A percentile compares a stretch with the other conserved stretches of the same genome.
Conservation (phyloP, 2,797 vertebrate species). For the Sebastes trivittatus region DNA sequence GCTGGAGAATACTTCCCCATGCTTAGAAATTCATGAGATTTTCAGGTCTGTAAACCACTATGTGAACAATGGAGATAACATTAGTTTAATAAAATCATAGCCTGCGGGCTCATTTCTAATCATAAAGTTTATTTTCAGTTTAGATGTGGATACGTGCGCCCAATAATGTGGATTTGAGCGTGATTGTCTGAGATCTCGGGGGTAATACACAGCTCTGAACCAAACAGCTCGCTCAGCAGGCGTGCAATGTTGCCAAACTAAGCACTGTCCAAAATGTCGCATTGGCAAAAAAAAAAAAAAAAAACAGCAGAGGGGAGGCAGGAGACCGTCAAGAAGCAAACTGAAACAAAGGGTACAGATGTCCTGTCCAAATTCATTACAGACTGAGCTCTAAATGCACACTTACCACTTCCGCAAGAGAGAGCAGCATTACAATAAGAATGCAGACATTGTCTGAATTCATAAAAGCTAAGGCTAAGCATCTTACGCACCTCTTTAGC, state of each 20-base stretch:
- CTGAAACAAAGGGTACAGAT: slow-evolving; percentile 61
- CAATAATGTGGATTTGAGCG: slow-evolving; percentile 57
- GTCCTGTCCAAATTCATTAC: slow-evolving; percentile 52
- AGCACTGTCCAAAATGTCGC: slow-evolving; percentile 78
- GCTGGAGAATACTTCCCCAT: slow-evolving; percentile 21
- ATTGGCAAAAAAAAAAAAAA: slow-evolving; percentile 69
- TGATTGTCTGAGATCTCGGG: slow-evolving; percentile 66
- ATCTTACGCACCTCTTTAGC: slow-evolving; percentile 30
- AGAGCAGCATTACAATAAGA: slow-evolving; percentile 41
- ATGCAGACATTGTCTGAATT: slow-evolving; percentile 45
- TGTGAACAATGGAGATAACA: slow-evolving; percentile 54
- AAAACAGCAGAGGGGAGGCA: slow-evolving; percentile 55
- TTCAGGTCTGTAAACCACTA: slow-evolving; percentile 35
- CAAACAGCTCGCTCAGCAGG: slow-evolving; percentile 75
- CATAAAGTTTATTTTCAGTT: slow-evolving; percentile 50
- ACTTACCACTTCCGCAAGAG: slow-evolving; percentile 39
- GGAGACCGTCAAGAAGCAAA: slow-evolving; percentile 53
- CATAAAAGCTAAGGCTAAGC: slow-evolving; percentile 39
- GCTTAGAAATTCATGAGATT: slow-evolving; percentile 39
- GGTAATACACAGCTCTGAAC: slow-evolving; percentile 60
- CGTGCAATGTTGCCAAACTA: slow-evolving; percentile 69
- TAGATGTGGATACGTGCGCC: slow-evolving; percentile 27
- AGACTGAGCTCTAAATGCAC: slow-evolving; percentile 41
- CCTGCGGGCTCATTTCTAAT: slow-evolving; percentile 32
- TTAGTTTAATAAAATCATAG: slow-evolving; percentile 46